Conservation (phyloP, 1,140 invertebrate genomes). For the Calliphora vicina region DNA sequence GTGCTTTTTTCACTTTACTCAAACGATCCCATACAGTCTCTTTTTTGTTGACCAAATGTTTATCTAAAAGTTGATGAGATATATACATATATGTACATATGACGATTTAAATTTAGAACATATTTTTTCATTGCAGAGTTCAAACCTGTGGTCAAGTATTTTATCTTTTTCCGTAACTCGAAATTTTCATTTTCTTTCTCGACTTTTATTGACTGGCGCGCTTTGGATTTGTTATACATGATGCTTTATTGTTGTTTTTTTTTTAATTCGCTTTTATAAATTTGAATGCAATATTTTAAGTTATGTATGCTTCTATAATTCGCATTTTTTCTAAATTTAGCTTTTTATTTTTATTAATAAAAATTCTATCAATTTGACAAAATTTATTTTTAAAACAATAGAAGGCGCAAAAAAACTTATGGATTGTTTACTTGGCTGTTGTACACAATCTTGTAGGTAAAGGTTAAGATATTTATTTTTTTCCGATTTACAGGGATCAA, state of each 20-base stretch:
- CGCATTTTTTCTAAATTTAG: neutral
- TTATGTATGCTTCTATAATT: neutral
- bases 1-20: constrained; percentile 29
- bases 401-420: too few relatives aligned
- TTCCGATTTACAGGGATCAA: constrained; percentile 70
- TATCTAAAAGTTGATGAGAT: neutral
- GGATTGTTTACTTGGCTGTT: too few relatives aligned
- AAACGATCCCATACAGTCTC: constrained; percentile 39
- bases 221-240: neutral
- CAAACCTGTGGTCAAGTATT: constrained; percentile 5
- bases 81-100: too few relatives aligned
- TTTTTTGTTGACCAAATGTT: neutral
- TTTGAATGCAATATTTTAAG: too few relatives aligned
- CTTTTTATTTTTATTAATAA: too few relatives aligned
- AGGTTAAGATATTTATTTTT: too few relatives aligned
- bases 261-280: neutral
- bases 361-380: too few relatives aligned
- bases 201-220: constrained; percentile 8
- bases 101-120: neutral
- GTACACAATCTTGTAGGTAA: too few relatives aligned
- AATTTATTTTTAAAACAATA: too few relatives aligned
- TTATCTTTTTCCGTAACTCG: constrained; percentile 30
- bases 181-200: constrained; percentile 38
- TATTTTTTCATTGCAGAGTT: neutral
- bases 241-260: neutral